Evolutionary conservation across 2,113 vertebrate species (phyloP).

Genomic region (Balaeniceps rex): DNA sequence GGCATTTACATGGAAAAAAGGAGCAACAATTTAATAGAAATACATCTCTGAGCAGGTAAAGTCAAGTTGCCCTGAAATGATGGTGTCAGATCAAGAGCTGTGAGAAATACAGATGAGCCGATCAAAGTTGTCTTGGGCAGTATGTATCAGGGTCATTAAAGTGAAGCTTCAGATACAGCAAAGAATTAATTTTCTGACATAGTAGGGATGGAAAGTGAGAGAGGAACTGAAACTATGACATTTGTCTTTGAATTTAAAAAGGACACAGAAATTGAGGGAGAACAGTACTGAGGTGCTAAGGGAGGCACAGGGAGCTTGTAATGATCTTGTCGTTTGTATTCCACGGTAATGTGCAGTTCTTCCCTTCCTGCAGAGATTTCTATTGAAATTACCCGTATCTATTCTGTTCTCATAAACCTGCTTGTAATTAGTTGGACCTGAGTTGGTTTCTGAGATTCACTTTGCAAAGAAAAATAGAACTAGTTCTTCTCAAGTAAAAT

Average conservation of each 20-base stretch:
- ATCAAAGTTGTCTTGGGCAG: neutral
- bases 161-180: neutral
- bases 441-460: neutral
- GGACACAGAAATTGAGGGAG: neutral
- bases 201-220: neutral
- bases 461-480: neutral
- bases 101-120: neutral
- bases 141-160: neutral
- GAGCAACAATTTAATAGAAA: neutral
- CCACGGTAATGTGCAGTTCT: neutral
- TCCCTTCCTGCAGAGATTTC: constrained; percentile 18
- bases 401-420: neutral
- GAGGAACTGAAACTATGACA: neutral
- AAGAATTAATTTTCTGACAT: constrained; percentile 8
- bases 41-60: neutral
- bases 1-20: neutral
- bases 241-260: constrained; percentile 23
- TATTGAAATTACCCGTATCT: neutral
- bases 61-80: neutral
- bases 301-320: constrained; percentile 35
- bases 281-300: neutral
- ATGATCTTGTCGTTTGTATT: constrained; percentile 4
- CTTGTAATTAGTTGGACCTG: neutral
- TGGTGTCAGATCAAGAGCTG: neutral
- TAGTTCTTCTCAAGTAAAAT: neutral